phyloP scores from a whole-genome alignment of 64 coral and sea anemone species.

The Pachyseris speciosa region DNA sequence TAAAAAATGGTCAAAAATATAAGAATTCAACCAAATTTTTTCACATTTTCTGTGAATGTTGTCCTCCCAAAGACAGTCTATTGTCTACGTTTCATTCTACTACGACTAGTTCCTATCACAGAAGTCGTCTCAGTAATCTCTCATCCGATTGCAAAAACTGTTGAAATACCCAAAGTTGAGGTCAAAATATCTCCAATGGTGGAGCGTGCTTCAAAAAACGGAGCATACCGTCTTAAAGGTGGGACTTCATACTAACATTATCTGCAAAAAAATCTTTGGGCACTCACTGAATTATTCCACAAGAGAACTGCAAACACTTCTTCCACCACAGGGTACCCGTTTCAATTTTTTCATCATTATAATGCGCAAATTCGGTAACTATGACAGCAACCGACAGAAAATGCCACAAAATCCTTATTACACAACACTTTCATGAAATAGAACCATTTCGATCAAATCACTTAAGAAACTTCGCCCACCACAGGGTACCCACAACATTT shows the following conservation, averaged over 20 bases:
- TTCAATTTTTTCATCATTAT: background rate
- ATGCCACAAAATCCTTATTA: background rate
- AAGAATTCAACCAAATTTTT: conserved; percentile 12
- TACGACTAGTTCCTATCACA: conserved; percentile 5
- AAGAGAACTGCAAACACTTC: background rate
- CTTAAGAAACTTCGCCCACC: background rate
- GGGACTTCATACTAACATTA: background rate
- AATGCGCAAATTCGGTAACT: background rate
- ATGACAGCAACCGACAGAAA: background rate
- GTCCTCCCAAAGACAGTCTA: background rate
- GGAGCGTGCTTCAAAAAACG: background rate
- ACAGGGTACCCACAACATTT: background rate
- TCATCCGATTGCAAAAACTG: background rate
- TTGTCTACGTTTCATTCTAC: background rate
- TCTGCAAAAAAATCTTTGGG: background rate
- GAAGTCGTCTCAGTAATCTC: background rate
- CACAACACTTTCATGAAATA: background rate
- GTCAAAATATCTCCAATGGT: background rate
- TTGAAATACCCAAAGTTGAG: conserved; percentile 1
- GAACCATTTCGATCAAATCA: background rate
- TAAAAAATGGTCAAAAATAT: conserved; percentile 3
- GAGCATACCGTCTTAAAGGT: background rate
- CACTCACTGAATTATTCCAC: background rate
- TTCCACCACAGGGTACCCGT: background rate
- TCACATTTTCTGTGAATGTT: background rate